Evolutionary conservation across 2,113 vertebrate genomes (phyloP), one percentile per base, ranked within the genome.

Genomic region (Copsychus sechellarum): DNA sequence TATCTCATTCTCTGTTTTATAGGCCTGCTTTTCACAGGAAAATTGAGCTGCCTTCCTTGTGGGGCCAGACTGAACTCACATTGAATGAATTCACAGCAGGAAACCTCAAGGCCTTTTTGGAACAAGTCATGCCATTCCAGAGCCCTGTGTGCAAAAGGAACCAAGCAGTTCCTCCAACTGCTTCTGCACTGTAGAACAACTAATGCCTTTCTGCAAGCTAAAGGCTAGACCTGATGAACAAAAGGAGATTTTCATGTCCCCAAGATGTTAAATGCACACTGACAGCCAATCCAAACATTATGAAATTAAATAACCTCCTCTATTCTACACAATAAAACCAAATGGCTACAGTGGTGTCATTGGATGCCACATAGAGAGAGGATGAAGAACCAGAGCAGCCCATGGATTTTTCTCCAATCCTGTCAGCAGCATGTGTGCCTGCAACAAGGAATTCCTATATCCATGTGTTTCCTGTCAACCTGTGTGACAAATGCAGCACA

Each of bases 401-500:
- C 10, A 7, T 21, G 54, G 56, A 60, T 81, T 88, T 74, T 70
- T 90, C 80, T 83, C 1, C 1, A 5, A 24, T 43, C 69, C 71
- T 88, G 74, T 83, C 90, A 92, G 64, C 72, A 57, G 76, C 69
- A 65, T 16, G 2, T 36, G 61, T 67, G 40, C 61, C 84, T 71
- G 58, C n/a, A 53, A 65, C 66, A 88, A 82, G 47, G 38, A 88
- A 54, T 62, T 83, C 82, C 86, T 76, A 2, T 7, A 60, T 60
- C 88, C 79, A 36, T 36, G 50, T 43, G 83, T 56, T 74, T 65
- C 56, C 91, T 88, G 91, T 40, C 94, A 78, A 11, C 60, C 47
- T 24, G 17, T 20, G 6, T 80, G 88, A 81, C 64, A 88, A 92
- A 90, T 40, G 67, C 43, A 71, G 51, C 33, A 6, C 36, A 28